phyloP scores from a whole-genome alignment of 2,888 invertebrate genomes.

The Adela reaumurella region DNA sequence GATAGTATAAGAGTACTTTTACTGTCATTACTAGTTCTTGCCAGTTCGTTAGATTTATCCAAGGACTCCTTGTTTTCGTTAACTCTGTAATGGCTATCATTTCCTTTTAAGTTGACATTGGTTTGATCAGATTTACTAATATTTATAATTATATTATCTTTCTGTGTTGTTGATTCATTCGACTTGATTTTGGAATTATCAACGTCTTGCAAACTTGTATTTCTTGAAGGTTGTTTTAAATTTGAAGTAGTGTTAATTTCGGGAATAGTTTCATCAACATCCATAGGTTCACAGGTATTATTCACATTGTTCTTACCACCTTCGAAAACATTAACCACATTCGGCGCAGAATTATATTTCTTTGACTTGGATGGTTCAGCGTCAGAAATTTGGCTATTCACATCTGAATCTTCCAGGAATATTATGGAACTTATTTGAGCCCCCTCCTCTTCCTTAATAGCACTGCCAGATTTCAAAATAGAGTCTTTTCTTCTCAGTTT shows the following conservation, averaged over 20 bases:
- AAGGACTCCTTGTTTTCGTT: slow-evolving; percentile 14
- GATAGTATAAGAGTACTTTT: slow-evolving; percentile 35
- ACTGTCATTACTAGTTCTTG: slow-evolving; percentile 22
- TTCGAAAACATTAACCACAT: too few species aligned
- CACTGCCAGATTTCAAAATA: slow-evolving; percentile 16
- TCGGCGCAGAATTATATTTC: too few species aligned
- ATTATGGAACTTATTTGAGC: slow-evolving; percentile 23
- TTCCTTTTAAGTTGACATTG: too few species aligned
- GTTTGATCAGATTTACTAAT: too few species aligned
- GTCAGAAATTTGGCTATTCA: slow-evolving; percentile 18
- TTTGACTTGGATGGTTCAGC: too few species aligned
- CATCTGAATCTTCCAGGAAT: slow-evolving; percentile 34
- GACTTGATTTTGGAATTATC: too few species aligned
- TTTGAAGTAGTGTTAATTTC: slow-evolving; percentile 8
- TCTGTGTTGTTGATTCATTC: too few species aligned
- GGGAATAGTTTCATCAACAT: slow-evolving; percentile 42
- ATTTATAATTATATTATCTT: too few species aligned
- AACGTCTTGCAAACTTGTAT: background rate
- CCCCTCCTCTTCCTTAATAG: slow-evolving; percentile 5
- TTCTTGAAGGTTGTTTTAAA: background rate
- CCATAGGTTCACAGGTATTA: slow-evolving; percentile 38
- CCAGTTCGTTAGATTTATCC: slow-evolving; percentile 14
- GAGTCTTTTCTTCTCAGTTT: slow-evolving; percentile 17
- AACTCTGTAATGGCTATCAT: background rate
- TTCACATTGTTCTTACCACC: background rate